These are phyloP conservation scores for Myxocyprinus asiaticus DNA, from an alignment of 2,113 vertebrate genomes.

Conservation along the genomic window DNA sequence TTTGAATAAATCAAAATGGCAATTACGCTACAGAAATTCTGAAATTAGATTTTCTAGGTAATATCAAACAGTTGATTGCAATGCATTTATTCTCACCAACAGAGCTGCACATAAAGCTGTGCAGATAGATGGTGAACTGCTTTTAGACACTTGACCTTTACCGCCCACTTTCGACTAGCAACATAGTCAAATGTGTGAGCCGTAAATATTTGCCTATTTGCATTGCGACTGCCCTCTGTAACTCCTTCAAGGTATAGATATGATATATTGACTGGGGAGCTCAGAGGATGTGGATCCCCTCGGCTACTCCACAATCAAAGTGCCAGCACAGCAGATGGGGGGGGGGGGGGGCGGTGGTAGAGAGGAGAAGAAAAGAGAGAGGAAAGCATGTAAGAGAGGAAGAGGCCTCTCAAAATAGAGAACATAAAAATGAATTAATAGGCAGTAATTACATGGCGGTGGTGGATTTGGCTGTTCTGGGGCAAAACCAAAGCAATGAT, in stretches of 20 bases:
- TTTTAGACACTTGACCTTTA: conserved; percentile 29
- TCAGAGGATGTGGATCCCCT: conserved; percentile 52
- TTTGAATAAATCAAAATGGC: neutral
- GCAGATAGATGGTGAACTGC: conserved; percentile 1
- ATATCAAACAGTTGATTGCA: neutral
- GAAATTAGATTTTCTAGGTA: neutral
- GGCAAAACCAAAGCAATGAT: conserved; percentile 21
- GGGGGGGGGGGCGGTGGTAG: conserved; percentile 36
- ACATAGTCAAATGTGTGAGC: conserved; percentile 56
- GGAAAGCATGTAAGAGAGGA: conserved; percentile 34
- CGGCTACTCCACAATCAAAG: conserved; percentile 66
- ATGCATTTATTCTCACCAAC: conserved; percentile 6
- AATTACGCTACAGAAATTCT: neutral
- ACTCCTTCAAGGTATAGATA: conserved; percentile 67
- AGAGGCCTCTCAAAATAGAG: conserved; percentile 19
- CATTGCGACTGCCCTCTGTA: conserved; percentile 69
- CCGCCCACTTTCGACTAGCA: conserved; percentile 48
- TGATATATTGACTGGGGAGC: conserved; percentile 76
- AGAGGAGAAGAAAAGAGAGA: conserved; percentile 23
- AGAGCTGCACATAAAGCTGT: neutral
- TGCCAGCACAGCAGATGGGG: conserved; percentile 72
- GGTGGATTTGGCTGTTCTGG: conserved; percentile 33
- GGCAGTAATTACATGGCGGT: conserved; percentile 65
- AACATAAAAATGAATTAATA: conserved; percentile 55
- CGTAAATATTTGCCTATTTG: conserved; percentile 67